Base-by-base conservation (phyloP, 2,113 vertebrate species). In the Chaenogobius annularis region DNA sequence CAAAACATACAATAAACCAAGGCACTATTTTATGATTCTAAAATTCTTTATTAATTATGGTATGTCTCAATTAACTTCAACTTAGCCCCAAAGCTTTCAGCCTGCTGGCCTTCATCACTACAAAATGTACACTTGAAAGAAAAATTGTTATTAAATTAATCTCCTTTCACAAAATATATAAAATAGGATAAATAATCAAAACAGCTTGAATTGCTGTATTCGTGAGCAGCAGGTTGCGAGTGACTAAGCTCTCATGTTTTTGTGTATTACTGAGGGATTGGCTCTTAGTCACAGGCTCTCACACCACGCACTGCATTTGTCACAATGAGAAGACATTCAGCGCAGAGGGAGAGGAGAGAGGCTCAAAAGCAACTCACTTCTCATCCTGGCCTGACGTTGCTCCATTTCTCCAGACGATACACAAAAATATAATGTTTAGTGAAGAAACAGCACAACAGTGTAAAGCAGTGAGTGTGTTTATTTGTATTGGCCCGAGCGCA, bases 261-360 rank as follows among this genome's bases (percentile, higher is more conserved):
- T 72, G 63, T 77, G 23, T 61, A 55, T 77, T 65, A 4, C 55
- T 46, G 7, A 35, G 66, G 69, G 73, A 72, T 72, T 77, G 71
- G 37, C 69, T 75, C 74, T 85, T 84, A 84, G 81, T 85, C 82
- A 70, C 66, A 1, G 46, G 62, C 74, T 75, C 69, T 82, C 79
- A 44, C 72, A 74, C 69, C 72, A 67, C 55, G 23, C 67, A 68
- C 71, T 55, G 68, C 72, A 81, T 85, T 82, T 85, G 73, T 88
- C 88, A 83, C 43, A 79, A 84, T 68, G 63, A 83, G 83, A 76
- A 86, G 69, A 75, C 68, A 54, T 65, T 65, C 23, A 12, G 71
- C 75, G 69, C 67, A 72, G 50, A 31, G 58, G 73, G 72, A 10
- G 72, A 83, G 73, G 80, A 76, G 46, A 56, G 74, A 71, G 70